phyloP scores from a whole-genome alignment of 1,140 invertebrate species.

The Drosophila oshimai region DNA sequence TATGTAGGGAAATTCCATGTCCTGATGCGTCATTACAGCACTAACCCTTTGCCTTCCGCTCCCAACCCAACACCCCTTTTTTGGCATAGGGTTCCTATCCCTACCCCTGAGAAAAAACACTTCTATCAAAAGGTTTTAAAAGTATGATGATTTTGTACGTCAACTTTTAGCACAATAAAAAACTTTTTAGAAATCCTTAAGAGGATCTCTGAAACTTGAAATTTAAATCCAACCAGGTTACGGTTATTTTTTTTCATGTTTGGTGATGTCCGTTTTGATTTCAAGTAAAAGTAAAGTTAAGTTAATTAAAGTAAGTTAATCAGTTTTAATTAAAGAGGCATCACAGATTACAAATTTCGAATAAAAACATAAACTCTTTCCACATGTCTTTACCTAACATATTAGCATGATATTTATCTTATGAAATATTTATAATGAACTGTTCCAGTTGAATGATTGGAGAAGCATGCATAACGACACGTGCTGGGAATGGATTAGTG shows the following conservation, averaged over 20 bases:
- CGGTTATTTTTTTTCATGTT: too few species aligned
- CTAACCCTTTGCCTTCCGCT: slow-evolving; percentile 18
- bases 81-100: slow-evolving; percentile 14
- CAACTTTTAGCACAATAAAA: slow-evolving; percentile 21
- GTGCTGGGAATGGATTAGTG: slow-evolving; percentile 30
- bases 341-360: too few species aligned
- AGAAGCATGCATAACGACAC: slow-evolving; percentile 25
- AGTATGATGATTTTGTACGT: slow-evolving; percentile 52
- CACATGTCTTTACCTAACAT: background rate
- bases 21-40: slow-evolving; percentile 68
- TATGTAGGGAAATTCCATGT: slow-evolving; percentile 50
- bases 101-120: slow-evolving; percentile 62
- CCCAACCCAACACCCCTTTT: slow-evolving; percentile 35
- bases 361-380: background rate
- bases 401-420: background rate
- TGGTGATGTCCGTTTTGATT: too few species aligned
- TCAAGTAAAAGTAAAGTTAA: too few species aligned
- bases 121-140: slow-evolving; percentile 2
- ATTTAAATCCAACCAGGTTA: slow-evolving; percentile 1
- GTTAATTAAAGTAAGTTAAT: too few species aligned
- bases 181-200: slow-evolving; percentile 1
- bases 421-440: background rate
- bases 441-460: slow-evolving; percentile 7
- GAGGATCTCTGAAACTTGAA: background rate
- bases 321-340: too few species aligned